Conservation (phyloP, 2,113 vertebrate species). For the Pelecanoides urinatrix region DNA sequence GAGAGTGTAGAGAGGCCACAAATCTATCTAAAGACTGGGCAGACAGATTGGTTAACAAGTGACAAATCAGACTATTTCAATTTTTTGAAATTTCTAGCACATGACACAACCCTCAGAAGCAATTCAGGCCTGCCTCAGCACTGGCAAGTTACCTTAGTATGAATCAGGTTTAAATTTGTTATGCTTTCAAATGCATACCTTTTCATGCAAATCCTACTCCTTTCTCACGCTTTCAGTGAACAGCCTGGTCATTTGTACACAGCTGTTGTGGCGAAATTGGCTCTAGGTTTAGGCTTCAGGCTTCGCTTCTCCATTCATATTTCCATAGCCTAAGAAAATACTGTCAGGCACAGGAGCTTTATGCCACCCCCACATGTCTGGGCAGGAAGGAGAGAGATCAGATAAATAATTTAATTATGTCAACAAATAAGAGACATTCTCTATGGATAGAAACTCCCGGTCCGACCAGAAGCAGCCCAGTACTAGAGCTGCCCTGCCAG, state of each 20-base stretch:
- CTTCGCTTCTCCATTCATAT: neutral
- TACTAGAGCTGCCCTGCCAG: neutral
- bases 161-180: slow-evolving; percentile 10
- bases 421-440: neutral
- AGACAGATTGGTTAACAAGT: neutral
- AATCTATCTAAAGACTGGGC: neutral
- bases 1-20: neutral
- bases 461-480: neutral
- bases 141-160: neutral
- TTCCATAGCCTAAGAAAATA: slow-evolving; percentile 20
- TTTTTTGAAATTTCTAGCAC: neutral
- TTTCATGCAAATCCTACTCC: slow-evolving; percentile 23
- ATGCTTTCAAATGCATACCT: slow-evolving; percentile 7
- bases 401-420: slow-evolving; percentile 3
- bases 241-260: neutral
- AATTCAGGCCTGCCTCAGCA: neutral
- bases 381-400: slow-evolving; percentile 4
- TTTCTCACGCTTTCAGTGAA: slow-evolving; percentile 32
- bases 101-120: neutral
- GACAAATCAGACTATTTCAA: neutral
- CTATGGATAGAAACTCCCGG: neutral
- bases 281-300: neutral
- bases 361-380: slow-evolving; percentile 2
- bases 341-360: neutral
- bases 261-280: neutral